phyloP scores from a whole-genome alignment of 1,140 invertebrate species.

The Pachyrhynchus sulphureomaculatus region DNA sequence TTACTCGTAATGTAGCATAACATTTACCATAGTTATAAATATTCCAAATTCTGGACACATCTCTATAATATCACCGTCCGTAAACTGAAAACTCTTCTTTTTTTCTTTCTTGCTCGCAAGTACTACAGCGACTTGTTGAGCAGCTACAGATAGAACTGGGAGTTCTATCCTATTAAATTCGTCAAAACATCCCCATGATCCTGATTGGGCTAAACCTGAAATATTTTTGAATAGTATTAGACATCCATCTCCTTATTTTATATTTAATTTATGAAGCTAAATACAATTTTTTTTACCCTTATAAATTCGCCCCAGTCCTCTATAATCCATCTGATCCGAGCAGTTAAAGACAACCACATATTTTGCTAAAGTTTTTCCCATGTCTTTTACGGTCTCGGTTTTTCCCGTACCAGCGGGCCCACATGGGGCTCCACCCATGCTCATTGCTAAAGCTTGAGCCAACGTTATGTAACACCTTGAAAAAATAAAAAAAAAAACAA shows the following conservation, averaged over 20 bases:
- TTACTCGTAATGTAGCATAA: too few relatives aligned
- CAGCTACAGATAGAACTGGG: constrained; percentile 93
- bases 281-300: too few relatives aligned
- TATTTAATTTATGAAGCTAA: too few relatives aligned
- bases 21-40: constrained; percentile 95
- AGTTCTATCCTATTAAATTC: constrained; percentile 96
- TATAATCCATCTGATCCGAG: constrained; percentile 98
- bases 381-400: constrained; percentile 96
- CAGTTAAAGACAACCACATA: constrained; percentile 98
- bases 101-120: constrained; percentile 90
- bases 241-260: background rate
- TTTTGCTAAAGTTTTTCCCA: constrained; percentile 96
- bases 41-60: constrained; percentile 96
- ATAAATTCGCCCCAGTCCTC: constrained; percentile 74
- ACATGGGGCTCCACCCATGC: constrained; percentile 94
- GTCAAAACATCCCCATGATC: constrained; percentile 96
- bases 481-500: background rate
- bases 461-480: constrained; percentile 92
- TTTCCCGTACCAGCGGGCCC: constrained; percentile 96
- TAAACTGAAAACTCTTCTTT: constrained; percentile 88
- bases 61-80: constrained; percentile 89
- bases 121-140: constrained; percentile 95
- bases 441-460: constrained; percentile 93
- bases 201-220: constrained; percentile 86
- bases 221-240: constrained; percentile 33